Evolutionary conservation across 2,113 vertebrate genomes (phyloP).

Genomic region (Eurypyga helias): DNA sequence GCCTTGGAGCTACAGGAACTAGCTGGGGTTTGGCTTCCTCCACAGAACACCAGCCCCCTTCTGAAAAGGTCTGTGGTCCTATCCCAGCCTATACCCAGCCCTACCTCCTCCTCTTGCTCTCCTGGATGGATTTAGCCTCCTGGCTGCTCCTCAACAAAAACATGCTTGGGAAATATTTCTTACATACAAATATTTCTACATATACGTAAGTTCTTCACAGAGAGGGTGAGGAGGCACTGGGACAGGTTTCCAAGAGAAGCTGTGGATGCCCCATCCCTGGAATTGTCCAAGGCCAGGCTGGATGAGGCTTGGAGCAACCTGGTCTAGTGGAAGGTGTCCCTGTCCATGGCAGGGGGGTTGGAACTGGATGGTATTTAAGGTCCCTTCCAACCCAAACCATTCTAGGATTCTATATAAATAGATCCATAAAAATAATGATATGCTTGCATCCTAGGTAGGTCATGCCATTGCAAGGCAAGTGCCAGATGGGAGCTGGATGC

Average conservation of each 20-base stretch:
- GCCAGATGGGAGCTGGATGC: background rate
- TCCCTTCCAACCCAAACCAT: no score
- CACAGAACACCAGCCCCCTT: background rate
- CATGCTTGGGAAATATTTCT: background rate
- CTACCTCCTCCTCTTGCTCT: background rate
- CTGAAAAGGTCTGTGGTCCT: background rate
- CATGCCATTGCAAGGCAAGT: background rate
- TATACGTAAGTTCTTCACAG: no score
- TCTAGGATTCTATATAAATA: background rate
- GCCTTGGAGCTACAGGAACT: background rate
- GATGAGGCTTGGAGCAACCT: no score
- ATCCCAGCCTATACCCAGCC: background rate
- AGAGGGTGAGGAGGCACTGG: no score
- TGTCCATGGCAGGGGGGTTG: no score
- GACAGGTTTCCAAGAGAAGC: no score
- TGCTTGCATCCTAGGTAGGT: background rate
- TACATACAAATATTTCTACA: background rate
- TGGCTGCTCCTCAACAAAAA: background rate
- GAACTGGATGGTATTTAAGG: no score
- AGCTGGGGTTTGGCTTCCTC: background rate
- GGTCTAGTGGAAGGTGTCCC: no score
- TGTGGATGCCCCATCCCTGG: no score
- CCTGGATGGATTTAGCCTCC: background rate
- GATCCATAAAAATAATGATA: background rate
- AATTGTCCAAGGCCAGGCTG: no score